Base-by-base conservation (phyloP, 2,113 vertebrate species). In the Sinocyclocheilus maitianheensis region DNA sequence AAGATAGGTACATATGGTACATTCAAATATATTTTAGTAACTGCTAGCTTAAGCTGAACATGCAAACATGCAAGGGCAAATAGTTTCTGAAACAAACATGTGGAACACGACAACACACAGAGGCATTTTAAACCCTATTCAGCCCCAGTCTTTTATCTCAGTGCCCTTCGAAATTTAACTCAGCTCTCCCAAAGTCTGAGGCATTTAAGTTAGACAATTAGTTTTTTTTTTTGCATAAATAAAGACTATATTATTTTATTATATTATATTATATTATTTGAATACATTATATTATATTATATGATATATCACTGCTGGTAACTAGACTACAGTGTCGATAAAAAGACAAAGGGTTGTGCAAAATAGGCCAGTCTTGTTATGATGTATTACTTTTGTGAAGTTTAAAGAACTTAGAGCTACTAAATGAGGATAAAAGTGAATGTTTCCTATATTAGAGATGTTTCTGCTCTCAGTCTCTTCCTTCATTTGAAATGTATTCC, bases 401-500 rank as follows among this genome's bases (percentile, higher is more conserved):
- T 84, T 86, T 83, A 77, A 85, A 75, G 78, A 85, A 88, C 40
- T 84, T 26, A 43, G 20, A 77, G 82, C n/a, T 62, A 30, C 43
- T 80, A 24, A 34, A 60, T 58, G 26, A 81, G 82, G 58, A 84
- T 74, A 86, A 88, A 90, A 83, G 78, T 90, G 77, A 89, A 87
- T 12, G 79, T 81, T 84, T 83, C 71, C 76, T 60, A 81, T 88
- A 83, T 83, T 81, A 87, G 83, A 77, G 30, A 84, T 43, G 24
- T 88, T 72, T 51, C 37, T n/a, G 69, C 83, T 86, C 72, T 46
- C 63, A 85, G 24, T 90, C 76, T 43, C 30, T 51, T 77, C 63
- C 69, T 88, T 89, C 81, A 90, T 88, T 88, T 90, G 82, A 89
- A 86, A 88, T 62, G 24, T 74, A 43, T 83, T 85, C 77, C 83